These are phyloP conservation scores for Petrocephalus zakoni DNA, from an alignment of 2,113 vertebrate genomes.

Conservation along the genomic window DNA sequence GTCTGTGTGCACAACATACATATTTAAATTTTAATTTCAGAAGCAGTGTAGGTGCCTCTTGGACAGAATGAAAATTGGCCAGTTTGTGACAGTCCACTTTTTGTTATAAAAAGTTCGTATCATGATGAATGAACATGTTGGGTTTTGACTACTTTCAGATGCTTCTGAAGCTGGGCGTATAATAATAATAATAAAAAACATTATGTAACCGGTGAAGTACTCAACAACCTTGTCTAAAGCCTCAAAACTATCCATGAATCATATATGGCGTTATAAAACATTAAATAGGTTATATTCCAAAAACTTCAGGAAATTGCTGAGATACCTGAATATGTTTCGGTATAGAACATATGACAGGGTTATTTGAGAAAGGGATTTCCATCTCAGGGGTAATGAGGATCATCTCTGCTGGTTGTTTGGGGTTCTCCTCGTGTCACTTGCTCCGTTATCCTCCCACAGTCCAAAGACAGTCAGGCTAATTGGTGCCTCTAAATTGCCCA, in stretches of 20 bases:
- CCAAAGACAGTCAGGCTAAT: neutral
- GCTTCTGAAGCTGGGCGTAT: neutral
- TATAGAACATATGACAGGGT: neutral
- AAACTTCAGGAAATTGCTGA: neutral
- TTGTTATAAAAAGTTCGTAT: neutral
- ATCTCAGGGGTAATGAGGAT: neutral
- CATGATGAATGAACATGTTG: neutral
- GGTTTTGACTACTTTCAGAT: neutral
- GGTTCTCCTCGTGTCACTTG: neutral
- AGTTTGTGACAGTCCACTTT: neutral
- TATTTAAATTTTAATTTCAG: conserved; percentile 1
- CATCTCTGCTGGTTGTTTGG: neutral
- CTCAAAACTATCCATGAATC: neutral
- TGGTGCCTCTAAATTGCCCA: neutral
- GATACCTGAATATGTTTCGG: neutral
- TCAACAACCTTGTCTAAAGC: neutral
- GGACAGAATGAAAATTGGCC: neutral
- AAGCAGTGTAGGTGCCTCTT: neutral
- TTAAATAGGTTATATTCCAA: neutral
- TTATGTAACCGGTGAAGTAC: neutral
- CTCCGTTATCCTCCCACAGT: neutral
- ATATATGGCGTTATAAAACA: neutral
- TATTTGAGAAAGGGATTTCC: neutral
- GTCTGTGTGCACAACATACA: neutral
- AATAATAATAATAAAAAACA: neutral